Percentiles rank a stretch among this genome's conserved stretches.
These are phyloP conservation scores for Leucoptera coffeella DNA, from an alignment of 2,888 invertebrate species.

Conservation along the genomic window DNA sequence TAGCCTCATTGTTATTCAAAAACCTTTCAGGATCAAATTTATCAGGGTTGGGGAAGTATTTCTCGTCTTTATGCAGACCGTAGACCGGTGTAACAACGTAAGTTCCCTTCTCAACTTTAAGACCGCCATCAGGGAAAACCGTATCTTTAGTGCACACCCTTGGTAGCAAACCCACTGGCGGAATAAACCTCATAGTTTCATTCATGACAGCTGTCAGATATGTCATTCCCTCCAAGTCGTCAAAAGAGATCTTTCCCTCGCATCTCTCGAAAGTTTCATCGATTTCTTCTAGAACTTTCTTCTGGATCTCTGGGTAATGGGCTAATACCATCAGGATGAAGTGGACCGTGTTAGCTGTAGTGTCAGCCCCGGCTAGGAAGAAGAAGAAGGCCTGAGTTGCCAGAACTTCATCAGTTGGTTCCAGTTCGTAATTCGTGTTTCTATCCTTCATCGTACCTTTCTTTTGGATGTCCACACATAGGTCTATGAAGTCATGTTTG, in stretches of 20 bases:
- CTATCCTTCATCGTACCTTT: conserved; percentile 17
- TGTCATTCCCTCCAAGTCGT: conserved; percentile 18
- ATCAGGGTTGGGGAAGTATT: conserved; percentile 24
- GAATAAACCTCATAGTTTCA: conserved; percentile 24
- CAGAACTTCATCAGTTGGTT: conserved; percentile 20
- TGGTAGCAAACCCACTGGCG: conserved; percentile 18
- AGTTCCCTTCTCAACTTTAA: conserved; percentile 14
- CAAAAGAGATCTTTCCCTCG: conserved; percentile 16
- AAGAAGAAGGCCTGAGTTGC: conserved; percentile 40
- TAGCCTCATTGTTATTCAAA: conserved; percentile 11
- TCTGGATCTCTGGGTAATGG: conserved; percentile 19
- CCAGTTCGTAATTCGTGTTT: conserved; percentile 15
- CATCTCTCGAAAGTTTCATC: conserved; percentile 15
- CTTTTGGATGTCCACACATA: conserved; percentile 21
- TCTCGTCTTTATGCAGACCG: conserved; percentile 23
- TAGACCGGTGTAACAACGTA: conserved; percentile 15
- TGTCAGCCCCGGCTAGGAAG: conserved; percentile 35
- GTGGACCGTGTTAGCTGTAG: conserved; percentile 26
- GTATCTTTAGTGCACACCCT: conserved; percentile 18
- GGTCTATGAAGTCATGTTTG: conserved; percentile 22
- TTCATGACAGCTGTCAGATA: conserved; percentile 29
- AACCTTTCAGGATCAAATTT: conserved; percentile 42
- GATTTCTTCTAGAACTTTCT: conserved; percentile 24
- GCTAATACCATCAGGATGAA: conserved; percentile 25
- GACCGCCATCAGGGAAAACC: conserved; percentile 14